Base-by-base conservation (phyloP, 2,797 vertebrate genomes). In the Brotula barbata region DNA sequence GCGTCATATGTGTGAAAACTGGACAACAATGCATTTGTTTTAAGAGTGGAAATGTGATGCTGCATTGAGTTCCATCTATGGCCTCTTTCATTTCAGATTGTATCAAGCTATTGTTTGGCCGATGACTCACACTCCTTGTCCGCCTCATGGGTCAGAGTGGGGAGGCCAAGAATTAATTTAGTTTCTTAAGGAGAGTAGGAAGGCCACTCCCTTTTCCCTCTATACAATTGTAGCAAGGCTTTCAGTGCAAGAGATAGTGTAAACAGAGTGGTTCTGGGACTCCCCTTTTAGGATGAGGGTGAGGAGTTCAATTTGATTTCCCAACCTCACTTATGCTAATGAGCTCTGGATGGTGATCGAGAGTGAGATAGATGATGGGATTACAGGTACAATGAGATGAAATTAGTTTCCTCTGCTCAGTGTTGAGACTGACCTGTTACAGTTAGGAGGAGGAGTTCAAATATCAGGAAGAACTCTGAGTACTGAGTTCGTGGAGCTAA, bases 71-170 rank as follows among this genome's bases (percentile, higher is more conserved):
- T 21, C 54, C 53, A 47, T 63, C 58, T 55, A 5, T 50, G 57
- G 48, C 58, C 33, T 64, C 60, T 62, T 73, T 75, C 20, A 40
- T 58, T 49, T 57, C 16, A 58, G 66, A 55, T 58, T 68, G 64
- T 54, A 71, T 80, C 49, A 71, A 22, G 64, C 69, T 68, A 66
- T 74, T 83, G 77, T 80, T 0, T 3, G 11, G 48, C 39, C 2
- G 40, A 66, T 78, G 64, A 83, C 79, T 75, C 33, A 15, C 8
- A 16, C 14, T 40, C 73, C 77, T 65, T 83, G 78, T 83, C 76
- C 73, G 62, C 33, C 54, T 34, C 20, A 7, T 62, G 58, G 56
- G 42, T 59, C 51, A 55, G 17, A 71, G 72, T 78, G 60, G 78
- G 75, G 74, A 58, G 71, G 50, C 55, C 48, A 68, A 59, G 64